Conservation (phyloP, 2,888 invertebrate genomes). For the Caenorhabditis zanzibari region DNA sequence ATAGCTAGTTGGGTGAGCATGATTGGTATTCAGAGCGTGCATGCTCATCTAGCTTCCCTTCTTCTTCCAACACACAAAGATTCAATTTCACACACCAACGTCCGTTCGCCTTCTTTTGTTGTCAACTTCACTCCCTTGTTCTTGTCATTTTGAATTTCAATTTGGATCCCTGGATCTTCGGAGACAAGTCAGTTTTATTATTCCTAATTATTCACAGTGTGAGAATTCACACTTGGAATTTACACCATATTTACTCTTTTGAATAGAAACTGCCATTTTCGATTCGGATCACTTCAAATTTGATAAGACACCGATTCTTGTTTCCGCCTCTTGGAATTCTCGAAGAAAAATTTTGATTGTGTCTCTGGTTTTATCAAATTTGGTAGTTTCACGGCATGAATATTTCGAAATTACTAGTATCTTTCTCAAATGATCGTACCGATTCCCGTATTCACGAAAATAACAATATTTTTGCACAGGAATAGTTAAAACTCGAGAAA, state of each 20-base stretch:
- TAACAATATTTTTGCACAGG: no score
- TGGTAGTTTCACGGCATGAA: neutral
- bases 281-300: conserved; percentile 40
- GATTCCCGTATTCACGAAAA: no score
- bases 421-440: no score
- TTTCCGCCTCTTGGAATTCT: conserved; percentile 4
- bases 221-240: conserved; percentile 44
- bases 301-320: conserved; percentile 40
- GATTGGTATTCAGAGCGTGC: conserved; percentile 58
- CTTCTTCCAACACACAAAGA: conserved; percentile 47
- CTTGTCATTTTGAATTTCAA: conserved; percentile 29
- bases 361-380: neutral
- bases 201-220: conserved; percentile 1
- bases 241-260: conserved; percentile 29
- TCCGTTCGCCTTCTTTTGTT: conserved; percentile 34
- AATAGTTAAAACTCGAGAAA: no score
- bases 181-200: neutral
- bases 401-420: no score
- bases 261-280: conserved; percentile 44
- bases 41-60: conserved; percentile 43
- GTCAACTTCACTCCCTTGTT: conserved; percentile 38
- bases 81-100: conserved; percentile 61
- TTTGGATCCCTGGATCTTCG: no score
- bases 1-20: conserved; percentile 62
- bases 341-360: neutral